Evolutionary conservation across 2,113 vertebrate genomes (phyloP).

Genomic region (Emydocephalus ijimae): DNA sequence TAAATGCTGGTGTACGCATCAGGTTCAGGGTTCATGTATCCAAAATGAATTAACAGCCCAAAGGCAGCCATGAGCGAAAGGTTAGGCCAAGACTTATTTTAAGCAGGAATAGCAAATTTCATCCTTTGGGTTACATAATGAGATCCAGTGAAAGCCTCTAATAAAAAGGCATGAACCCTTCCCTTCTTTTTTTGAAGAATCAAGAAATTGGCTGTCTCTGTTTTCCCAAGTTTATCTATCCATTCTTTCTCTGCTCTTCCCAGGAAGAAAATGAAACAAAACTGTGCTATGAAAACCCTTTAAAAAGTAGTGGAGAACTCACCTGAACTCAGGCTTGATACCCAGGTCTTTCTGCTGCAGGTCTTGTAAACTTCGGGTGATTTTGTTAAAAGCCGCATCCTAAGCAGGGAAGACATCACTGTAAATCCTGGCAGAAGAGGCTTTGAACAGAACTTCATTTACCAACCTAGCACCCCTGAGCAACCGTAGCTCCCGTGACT

Average conservation of each 20-base stretch:
- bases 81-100: neutral
- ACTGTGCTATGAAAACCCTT: neutral
- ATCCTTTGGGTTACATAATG: neutral
- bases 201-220: neutral
- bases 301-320: neutral
- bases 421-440: neutral
- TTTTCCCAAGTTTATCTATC: neutral
- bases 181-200: neutral
- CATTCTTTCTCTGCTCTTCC: neutral
- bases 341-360: constrained; percentile 93
- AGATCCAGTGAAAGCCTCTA: neutral
- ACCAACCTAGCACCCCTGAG: neutral
- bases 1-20: neutral
- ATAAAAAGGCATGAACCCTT: neutral
- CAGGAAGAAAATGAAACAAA: neutral
- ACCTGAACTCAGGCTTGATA: constrained; percentile 94
- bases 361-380: constrained; percentile 90
- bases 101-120: neutral
- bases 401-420: constrained; percentile 60
- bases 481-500: neutral
- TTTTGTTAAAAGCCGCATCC: constrained; percentile 98
- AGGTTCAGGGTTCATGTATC: neutral
- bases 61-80: neutral
- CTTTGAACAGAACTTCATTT: neutral
- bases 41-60: neutral